Evolutionary conservation across 2,888 invertebrate genomes (phyloP), one percentile per base, ranked within the genome.

Genomic region (Ceraclea dissimilis): DNA sequence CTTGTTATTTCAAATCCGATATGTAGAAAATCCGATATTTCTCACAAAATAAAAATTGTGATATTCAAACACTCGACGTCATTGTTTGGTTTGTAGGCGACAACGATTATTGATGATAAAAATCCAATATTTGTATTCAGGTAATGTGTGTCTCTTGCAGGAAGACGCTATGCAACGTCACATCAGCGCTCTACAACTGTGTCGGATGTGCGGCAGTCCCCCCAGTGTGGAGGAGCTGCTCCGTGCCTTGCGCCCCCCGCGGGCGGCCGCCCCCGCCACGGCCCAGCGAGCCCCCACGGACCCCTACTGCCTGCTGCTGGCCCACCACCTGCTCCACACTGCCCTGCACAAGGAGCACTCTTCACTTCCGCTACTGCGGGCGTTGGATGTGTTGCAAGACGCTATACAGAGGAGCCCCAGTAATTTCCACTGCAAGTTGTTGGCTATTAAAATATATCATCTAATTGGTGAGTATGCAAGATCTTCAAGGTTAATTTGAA

Each of bases 351-450:
- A 8, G 43, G 16, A 46, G 17, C 19, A 13, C n/a, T 17, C 47
- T 26, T 6, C 82, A 0, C 71, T 78, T 52, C 80, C 81, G 1
- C 69, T 85, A 6, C 70, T 85, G 18, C 81, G 83, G 60, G 86
- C 86, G 0, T 69, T 89, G 2, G 80, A 84, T 31, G 71, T 90
- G 16, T 72, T 93, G 60, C 90, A 93, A 66, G 79, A 83, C 67
- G 84, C 87, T 31, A 75, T 91, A 22, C 78, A 81, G 51, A 80
- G 83, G 64, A 93, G 93, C 65, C 89, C 91, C 0, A 85, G 90
- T 63, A 95, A 93, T 76, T 93, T 90, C 70, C 92, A 94, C 68
- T 83, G 89, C 13, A 95, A 95, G 71, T 75, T 96, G 63, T 73
- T 95, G 46, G 81, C 92, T 6, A 78, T 94, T 54, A 85, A 87